Percentiles rank a stretch among this genome's conserved stretches.
Evolutionary conservation across 2,797 vertebrate species (phyloP).

Genomic region (Centropyge bicolor): DNA sequence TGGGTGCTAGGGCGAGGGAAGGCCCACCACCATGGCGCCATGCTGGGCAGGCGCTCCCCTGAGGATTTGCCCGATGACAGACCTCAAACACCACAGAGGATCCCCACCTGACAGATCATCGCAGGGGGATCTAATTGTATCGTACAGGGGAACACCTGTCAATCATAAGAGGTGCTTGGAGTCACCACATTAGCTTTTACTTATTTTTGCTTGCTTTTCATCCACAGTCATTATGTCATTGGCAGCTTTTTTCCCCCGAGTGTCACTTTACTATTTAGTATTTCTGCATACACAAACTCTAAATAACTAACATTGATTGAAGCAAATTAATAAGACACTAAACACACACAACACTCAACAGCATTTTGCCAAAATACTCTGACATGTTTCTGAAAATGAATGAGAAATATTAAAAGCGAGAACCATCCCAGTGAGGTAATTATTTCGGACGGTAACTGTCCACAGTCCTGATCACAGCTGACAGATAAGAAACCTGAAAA

Average conservation of each 20-base stretch:
- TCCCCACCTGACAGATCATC: conserved; percentile 57
- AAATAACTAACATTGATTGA: too few species aligned
- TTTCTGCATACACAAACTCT: neutral
- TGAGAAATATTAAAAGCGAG: neutral
- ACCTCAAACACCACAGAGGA: conserved; percentile 64
- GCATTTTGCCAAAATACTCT: neutral
- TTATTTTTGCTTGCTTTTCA: neutral
- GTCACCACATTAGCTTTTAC: neutral
- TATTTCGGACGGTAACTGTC: neutral
- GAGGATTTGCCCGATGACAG: conserved; percentile 61
- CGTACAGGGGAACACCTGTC: conserved; percentile 21
- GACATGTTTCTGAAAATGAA: neutral
- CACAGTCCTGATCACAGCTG: conserved; percentile 29
- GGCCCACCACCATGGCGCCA: conserved; percentile 71
- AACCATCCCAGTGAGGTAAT: conserved; percentile 23
- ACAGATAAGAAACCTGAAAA: conserved; percentile 44
- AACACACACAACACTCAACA: neutral
- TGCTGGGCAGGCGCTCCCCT: conserved; percentile 74
- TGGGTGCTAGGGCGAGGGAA: conserved; percentile 65
- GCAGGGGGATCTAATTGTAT: conserved; percentile 42
- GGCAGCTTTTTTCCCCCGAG: too few species aligned
- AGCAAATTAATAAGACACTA: too few species aligned
- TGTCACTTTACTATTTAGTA: neutral
- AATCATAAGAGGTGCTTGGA: neutral
- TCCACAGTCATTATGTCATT: too few species aligned